These are phyloP conservation scores for Antheraea pernyi DNA, from an alignment of 1,140 invertebrate species.

Conservation along the genomic window DNA sequence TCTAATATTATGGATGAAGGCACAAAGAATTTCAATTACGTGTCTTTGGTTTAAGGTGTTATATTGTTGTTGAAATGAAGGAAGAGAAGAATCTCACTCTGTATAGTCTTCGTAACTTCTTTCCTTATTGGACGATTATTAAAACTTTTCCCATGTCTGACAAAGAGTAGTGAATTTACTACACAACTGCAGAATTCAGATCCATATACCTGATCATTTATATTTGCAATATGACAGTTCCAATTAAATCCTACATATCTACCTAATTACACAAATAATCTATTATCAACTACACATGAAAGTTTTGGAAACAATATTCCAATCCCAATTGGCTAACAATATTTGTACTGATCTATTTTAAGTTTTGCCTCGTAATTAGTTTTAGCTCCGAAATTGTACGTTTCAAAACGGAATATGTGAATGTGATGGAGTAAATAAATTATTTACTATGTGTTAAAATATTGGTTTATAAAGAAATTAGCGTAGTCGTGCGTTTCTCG, in stretches of 20 bases:
- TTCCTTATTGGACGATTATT: no score
- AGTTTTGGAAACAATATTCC: background rate
- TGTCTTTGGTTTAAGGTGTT: no score
- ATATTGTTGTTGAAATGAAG: no score
- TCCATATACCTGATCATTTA: no score
- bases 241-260: no score
- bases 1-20: background rate
- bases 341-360: background rate
- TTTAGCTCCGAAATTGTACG: background rate
- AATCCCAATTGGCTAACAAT: background rate
- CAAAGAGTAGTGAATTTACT: no score
- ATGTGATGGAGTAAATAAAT: background rate
- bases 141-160: no score
- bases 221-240: no score
- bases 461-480: conserved; percentile 31
- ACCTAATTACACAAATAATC: background rate
- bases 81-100: no score
- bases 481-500: conserved; percentile 43
- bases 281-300: background rate
- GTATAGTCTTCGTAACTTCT: no score
- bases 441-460: conserved; percentile 16
- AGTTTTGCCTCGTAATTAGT: background rate
- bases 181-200: no score
- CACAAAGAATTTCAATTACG: no score
- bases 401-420: background rate